Base-by-base conservation (phyloP, 2,888 invertebrate genomes). In the Chrysodeixis includens region DNA sequence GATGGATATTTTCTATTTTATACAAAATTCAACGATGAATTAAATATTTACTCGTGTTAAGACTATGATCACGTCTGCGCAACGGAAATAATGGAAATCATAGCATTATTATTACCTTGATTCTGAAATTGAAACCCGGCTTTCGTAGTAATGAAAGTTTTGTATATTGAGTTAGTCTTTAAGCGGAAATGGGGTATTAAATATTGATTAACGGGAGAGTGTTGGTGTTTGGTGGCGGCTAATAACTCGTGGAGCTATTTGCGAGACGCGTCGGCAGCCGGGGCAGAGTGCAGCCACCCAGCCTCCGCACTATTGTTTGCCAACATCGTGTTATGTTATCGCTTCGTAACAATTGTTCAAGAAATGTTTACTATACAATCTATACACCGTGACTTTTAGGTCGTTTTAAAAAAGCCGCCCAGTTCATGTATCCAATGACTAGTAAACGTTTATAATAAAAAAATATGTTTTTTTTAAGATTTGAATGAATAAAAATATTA, bases 181-280 rank as follows among this genome's bases (percentile, higher is more conserved):
- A 68, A 77, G 68, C 73, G 81, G 83, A 86, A 86, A 84, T 80
- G 69, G 78, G 69, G 76, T 76, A 81, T 84, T 82, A 79, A 83
- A 83, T 86, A 86, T 86, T 86, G 81, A 86, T 84, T 81, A 81
- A 76, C 68, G 66, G 62, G 70, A 76, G 74, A 67, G 69, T 73
- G 74, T 74, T 74, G 66, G 60, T 52, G 71, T 76, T 84, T 83
- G 80, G 69, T 76, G 70, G 79, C 82, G 81, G 73, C 67, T 63
- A 76, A 83, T 78, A 78, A 78, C 74, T 77, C 73, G 74, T 76
- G 68, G 70, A 68, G 76, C 62, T 82, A 79, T 81, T 83, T 79
- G 71, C 60, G 68, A 74, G 56, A 40, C 62, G 66, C 56, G 74
- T 63, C 71, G 67, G 61, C 65, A 64, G 54, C 44, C 66, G 61